phyloP scores from a whole-genome alignment of 2,113 vertebrate species.

The Eurystomus gularis region DNA sequence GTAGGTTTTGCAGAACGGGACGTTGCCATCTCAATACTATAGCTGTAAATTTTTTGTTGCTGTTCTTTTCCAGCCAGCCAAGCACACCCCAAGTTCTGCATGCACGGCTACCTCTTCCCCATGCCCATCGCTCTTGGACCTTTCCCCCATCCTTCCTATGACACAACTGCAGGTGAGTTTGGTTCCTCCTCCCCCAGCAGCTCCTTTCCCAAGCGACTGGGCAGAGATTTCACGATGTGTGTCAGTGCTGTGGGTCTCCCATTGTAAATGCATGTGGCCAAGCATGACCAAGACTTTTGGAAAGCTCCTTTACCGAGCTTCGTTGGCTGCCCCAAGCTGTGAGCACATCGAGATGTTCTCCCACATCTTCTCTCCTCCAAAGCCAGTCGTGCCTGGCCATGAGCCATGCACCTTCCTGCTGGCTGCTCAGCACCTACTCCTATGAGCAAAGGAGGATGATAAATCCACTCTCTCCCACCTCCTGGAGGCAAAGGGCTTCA shows the following conservation, averaged over 20 bases:
- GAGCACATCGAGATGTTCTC: fast-evolving
- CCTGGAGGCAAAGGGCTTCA: neutral
- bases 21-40: fast-evolving
- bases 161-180: slow-evolving; percentile 82
- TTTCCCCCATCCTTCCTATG: slow-evolving; percentile 83
- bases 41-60: neutral
- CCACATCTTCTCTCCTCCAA: neutral
- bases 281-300: neutral
- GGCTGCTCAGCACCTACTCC: neutral
- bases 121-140: slow-evolving; percentile 81
- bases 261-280: neutral
- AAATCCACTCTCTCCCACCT: neutral
- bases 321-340: fast-evolving
- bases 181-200: neutral
- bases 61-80: slow-evolving; percentile 79
- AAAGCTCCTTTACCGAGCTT: neutral
- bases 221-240: neutral
- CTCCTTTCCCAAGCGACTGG: neutral
- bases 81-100: slow-evolving; percentile 81
- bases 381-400: neutral
- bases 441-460: neutral
- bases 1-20: neutral
- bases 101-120: slow-evolving; percentile 88
- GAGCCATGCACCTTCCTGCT: fast-evolving
- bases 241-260: neutral